Base-by-base conservation (phyloP, 2,888 invertebrate species). In the Griposia aprilina region DNA sequence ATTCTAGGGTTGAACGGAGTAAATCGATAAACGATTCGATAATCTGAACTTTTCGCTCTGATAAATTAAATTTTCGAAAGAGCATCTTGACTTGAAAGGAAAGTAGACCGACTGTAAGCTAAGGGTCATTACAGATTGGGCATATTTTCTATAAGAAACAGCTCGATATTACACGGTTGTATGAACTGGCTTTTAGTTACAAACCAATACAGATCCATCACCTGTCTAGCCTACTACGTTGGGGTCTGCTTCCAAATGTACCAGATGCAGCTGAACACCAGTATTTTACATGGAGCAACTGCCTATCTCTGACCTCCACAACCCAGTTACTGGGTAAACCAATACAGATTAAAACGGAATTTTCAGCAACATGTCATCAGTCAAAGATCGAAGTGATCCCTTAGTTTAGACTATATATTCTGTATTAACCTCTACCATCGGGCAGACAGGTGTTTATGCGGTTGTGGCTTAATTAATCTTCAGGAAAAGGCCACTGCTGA, bases 21-120 rank as follows among this genome's bases (percentile, higher is more conserved):
- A 77, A 81, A 87, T 81, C 82, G 82, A 82, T 87, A 81, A 84
- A 71, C 76, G 74, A 74, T 79, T 80, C 63, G 72, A 73, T 77
- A 23, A 52, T 66, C 55, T 36, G 8, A 55, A 69, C 23, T 50
- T 60, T 70, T 59, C 26, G 45, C 20, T 72, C 10, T 17, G 6
- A 4, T 20, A 59, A 45, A 36, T 63, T 41, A 4, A 50, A 26
- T 4, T 20, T 55, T 75, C 15, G 11, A 45, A 68, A 74, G 26
- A 45, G 0, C 11, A 45, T 57, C n/a, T 63, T 50, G 30, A n/a
- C 17, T 63, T 57, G n/a, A 10, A n/a, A 30, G 2, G 17, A 20
- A 74, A 67, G 20, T 41, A 50, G 26, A 68, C 30, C 15, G 17
- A 11, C 7, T 26, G 20, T n/a, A 65, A 73, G 45, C 45, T 17